Evolutionary conservation across 2,888 invertebrate genomes (phyloP).

Genomic region (Eupsilia transversa): DNA sequence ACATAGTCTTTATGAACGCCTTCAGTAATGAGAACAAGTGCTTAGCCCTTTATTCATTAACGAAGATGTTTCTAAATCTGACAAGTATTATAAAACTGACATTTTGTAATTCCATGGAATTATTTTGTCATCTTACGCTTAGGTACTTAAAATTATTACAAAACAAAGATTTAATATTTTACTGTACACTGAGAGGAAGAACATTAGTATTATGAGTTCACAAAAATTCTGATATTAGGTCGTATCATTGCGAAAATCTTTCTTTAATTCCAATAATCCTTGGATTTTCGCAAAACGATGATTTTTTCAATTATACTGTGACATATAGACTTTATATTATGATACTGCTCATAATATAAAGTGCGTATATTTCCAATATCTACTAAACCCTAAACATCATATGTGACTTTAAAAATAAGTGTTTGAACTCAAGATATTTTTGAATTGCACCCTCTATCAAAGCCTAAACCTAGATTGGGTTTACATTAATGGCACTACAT

Average conservation of each 20-base stretch:
- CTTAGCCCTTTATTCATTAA: constrained; percentile 10
- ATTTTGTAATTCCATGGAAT: constrained; percentile 30
- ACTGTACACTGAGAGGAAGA: background rate
- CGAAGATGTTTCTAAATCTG: constrained; percentile 8
- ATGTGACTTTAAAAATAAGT: background rate
- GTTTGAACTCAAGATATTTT: background rate
- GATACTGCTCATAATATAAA: too few relatives aligned
- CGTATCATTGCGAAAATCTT: background rate
- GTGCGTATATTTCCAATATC: background rate
- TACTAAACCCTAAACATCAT: too few relatives aligned
- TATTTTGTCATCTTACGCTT: background rate
- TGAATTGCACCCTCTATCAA: too few relatives aligned
- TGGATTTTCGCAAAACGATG: background rate
- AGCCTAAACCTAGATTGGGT: background rate
- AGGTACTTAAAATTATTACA: background rate
- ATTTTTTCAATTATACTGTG: too few relatives aligned
- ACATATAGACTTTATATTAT: too few relatives aligned
- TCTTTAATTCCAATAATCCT: background rate
- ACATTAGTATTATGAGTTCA: background rate
- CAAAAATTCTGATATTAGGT: background rate
- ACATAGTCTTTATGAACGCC: constrained; percentile 18
- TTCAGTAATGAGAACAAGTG: constrained; percentile 3
- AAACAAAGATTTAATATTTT: background rate
- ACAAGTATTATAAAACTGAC: constrained; percentile 28
- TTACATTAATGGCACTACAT: background rate